Evolutionary conservation across 2,888 invertebrate genomes (phyloP).

Genomic region (Aspidiotus rigidus): DNA sequence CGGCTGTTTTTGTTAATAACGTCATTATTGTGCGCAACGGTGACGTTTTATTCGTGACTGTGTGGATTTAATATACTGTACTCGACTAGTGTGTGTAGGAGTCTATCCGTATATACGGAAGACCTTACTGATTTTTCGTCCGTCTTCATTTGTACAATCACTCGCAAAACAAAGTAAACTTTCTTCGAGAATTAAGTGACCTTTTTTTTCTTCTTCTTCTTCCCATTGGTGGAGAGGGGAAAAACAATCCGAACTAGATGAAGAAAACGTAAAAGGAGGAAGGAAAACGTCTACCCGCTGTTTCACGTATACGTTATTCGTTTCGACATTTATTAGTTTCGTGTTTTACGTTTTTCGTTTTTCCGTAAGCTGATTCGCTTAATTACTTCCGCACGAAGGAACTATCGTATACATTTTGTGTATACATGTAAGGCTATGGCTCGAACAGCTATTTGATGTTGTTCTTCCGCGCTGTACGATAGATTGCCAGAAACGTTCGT

Average conservation of each 20-base stretch:
- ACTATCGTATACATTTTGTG: too few relatives aligned
- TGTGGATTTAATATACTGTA: neutral
- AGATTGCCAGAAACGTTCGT: too few relatives aligned
- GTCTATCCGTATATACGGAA: too few relatives aligned
- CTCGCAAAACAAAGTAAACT: neutral
- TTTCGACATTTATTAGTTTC: constrained; percentile 3
- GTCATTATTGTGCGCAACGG: neutral
- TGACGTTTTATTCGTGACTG: neutral
- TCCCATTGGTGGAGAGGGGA: neutral
- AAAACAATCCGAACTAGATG: too few relatives aligned
- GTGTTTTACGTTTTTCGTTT: neutral
- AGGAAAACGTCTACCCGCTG: neutral
- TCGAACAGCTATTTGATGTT: too few relatives aligned
- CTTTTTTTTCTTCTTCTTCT: neutral
- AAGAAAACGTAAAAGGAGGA: too few relatives aligned
- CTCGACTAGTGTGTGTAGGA: neutral
- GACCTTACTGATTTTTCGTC: neutral
- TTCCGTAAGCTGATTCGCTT: neutral
- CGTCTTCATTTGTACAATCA: neutral
- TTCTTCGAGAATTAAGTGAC: constrained; percentile 1
- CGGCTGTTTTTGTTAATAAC: constrained; percentile 1
- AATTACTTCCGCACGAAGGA: neutral
- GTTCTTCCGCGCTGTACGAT: too few relatives aligned
- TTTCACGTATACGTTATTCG: constrained; percentile 1
- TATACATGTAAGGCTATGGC: too few relatives aligned